Evolutionary conservation across 2,888 invertebrate genomes (phyloP).

Genomic region (Ceraclea dissimilis): DNA sequence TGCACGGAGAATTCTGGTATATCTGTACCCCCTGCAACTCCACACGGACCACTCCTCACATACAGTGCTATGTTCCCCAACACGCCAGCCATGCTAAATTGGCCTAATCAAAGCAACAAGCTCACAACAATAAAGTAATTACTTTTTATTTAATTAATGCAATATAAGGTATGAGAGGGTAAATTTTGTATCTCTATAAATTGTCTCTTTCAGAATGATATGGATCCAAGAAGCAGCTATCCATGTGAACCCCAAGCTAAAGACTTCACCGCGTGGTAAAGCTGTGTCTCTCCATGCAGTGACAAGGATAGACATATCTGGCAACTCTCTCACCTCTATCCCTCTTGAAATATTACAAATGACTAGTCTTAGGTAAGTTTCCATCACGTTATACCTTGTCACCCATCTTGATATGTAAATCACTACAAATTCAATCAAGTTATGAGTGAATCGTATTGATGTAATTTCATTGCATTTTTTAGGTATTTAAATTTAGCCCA

Average conservation of each 20-base stretch:
- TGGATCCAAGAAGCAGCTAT: constrained; percentile 83
- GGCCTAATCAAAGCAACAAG: constrained; percentile 75
- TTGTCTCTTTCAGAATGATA: constrained; percentile 43
- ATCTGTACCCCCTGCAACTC: constrained; percentile 63
- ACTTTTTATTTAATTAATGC: too few species aligned
- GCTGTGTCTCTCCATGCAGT: constrained; percentile 80
- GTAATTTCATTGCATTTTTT: too few species aligned
- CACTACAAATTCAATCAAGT: too few species aligned
- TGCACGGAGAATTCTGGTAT: constrained; percentile 64
- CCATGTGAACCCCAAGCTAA: constrained; percentile 75
- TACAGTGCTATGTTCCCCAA: constrained; percentile 77
- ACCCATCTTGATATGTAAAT: neutral
- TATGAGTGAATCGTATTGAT: too few species aligned
- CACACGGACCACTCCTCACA: constrained; percentile 46
- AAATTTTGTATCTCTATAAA: too few species aligned
- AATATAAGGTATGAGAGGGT: too few species aligned
- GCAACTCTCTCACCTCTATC: constrained; percentile 72
- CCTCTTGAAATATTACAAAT: constrained; percentile 80
- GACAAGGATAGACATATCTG: constrained; percentile 87
- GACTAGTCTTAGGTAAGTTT: constrained; percentile 59
- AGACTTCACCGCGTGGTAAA: constrained; percentile 57
- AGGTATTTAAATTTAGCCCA: constrained; percentile 80
- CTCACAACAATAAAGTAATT: constrained; percentile 57
- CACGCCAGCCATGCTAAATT: constrained; percentile 81
- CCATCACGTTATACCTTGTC: constrained; percentile 15